These are phyloP conservation scores for Calameuta pallipes DNA, from an alignment of 2,888 invertebrate genomes.

Conservation along the genomic window DNA sequence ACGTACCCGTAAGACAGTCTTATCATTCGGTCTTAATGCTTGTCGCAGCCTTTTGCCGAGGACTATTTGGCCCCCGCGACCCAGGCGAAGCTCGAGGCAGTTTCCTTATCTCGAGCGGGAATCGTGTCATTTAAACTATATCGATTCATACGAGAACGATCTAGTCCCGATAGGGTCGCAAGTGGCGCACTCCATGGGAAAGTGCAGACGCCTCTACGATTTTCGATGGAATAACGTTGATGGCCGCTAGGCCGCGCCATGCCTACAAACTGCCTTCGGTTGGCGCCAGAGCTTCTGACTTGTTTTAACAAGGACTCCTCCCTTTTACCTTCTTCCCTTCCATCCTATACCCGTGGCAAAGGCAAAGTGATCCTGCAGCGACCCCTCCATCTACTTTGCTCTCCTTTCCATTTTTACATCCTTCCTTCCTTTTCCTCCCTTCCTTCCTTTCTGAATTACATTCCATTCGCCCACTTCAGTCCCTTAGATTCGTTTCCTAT, in stretches of 20 bases:
- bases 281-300: slow-evolving; percentile 21
- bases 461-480: neutral
- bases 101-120: slow-evolving; percentile 17
- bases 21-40: slow-evolving; percentile 14
- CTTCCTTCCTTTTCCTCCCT: neutral
- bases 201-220: neutral
- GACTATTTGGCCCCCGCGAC: slow-evolving; percentile 4
- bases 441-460: neutral
- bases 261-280: slow-evolving; percentile 21
- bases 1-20: slow-evolving; percentile 4
- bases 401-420: neutral
- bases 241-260: neutral
- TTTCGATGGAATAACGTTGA: slow-evolving; percentile 2
- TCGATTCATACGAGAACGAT: slow-evolving; percentile 18
- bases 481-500: neutral
- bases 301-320: slow-evolving; percentile 23
- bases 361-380: neutral
- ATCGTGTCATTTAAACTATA: slow-evolving; percentile 24
- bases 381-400: neutral
- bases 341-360: neutral
- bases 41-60: slow-evolving; percentile 8
- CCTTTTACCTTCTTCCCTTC: slow-evolving; percentile 4
- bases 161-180: neutral
- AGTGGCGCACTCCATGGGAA: neutral
- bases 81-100: neutral